These are phyloP conservation scores for Cephus sareptanus DNA, from an alignment of 2,888 invertebrate species.

Conservation along the genomic window DNA sequence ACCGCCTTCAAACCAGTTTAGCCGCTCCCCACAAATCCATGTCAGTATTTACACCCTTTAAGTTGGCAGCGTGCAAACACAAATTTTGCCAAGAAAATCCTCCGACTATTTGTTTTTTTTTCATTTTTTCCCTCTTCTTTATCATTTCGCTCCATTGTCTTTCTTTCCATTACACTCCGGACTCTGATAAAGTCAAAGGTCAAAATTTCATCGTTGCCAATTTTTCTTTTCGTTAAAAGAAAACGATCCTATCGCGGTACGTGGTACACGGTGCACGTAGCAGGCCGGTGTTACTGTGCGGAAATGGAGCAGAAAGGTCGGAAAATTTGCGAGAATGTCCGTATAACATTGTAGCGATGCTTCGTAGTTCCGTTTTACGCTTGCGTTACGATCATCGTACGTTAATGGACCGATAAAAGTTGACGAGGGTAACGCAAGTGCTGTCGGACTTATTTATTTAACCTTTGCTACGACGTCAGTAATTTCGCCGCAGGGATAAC, in stretches of 20 bases:
- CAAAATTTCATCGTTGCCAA: background rate
- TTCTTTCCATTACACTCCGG: background rate
- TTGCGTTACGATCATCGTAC: background rate
- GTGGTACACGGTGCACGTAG: background rate
- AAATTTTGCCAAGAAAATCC: background rate
- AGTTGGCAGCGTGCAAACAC: background rate
- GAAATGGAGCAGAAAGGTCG: background rate
- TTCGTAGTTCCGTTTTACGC: background rate
- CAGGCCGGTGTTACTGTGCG: background rate
- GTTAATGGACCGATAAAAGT: conserved; percentile 25
- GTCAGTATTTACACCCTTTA: background rate
- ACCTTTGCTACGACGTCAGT: background rate
- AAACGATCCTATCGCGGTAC: background rate
- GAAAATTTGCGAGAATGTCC: background rate
- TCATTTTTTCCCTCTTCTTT: background rate
- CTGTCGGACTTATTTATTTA: background rate
- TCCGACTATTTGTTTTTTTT: background rate
- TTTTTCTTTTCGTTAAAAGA: background rate
- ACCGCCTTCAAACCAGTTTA: background rate
- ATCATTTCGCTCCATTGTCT: background rate
- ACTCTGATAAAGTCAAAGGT: background rate
- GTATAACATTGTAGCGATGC: background rate
- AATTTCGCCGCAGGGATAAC: background rate
- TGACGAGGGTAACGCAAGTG: conserved; percentile 21
- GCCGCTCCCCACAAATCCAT: background rate